Percentiles rank a stretch among this genome's conserved stretches.
These are phyloP conservation scores for Cephus pulcher DNA, from an alignment of 2,888 invertebrate species.

Conservation along the genomic window DNA sequence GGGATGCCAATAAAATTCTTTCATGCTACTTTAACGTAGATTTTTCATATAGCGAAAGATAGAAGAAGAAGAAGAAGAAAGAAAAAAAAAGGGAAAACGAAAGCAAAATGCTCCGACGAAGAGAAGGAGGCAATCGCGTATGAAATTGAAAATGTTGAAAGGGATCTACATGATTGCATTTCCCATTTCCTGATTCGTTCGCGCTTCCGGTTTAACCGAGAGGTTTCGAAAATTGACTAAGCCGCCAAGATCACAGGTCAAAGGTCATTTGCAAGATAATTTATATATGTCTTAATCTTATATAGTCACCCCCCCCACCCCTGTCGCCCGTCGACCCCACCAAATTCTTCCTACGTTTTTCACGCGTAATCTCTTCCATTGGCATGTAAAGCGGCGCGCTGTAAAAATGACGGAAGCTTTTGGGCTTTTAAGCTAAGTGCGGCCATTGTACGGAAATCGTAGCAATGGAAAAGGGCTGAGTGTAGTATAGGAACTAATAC, in stretches of 20 bases:
- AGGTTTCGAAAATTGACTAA: neutral
- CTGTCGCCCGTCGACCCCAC: too few relatives aligned
- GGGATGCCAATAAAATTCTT: neutral
- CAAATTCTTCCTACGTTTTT: neutral
- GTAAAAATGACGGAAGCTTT: slow-evolving; percentile 25
- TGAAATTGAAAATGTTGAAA: neutral
- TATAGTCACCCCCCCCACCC: neutral
- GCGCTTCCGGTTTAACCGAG: neutral
- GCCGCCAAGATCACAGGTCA: neutral
- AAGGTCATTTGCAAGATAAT: neutral
- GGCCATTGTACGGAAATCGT: slow-evolving; percentile 31
- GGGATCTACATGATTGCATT: neutral
- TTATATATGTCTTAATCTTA: neutral
- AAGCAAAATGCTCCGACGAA: neutral
- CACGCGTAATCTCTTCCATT: slow-evolving; percentile 33
- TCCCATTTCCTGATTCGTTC: neutral
- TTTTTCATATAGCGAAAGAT: neutral
- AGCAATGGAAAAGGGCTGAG: neutral
- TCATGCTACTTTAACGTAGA: neutral
- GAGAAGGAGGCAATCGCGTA: neutral
- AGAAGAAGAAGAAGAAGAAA: neutral
- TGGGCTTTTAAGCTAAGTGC: slow-evolving; percentile 44
- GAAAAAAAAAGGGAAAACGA: neutral
- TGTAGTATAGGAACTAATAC: neutral
- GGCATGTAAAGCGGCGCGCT: slow-evolving; percentile 27